Evolutionary conservation across 2,888 invertebrate species (phyloP).

Genomic region (Furcula furcula): DNA sequence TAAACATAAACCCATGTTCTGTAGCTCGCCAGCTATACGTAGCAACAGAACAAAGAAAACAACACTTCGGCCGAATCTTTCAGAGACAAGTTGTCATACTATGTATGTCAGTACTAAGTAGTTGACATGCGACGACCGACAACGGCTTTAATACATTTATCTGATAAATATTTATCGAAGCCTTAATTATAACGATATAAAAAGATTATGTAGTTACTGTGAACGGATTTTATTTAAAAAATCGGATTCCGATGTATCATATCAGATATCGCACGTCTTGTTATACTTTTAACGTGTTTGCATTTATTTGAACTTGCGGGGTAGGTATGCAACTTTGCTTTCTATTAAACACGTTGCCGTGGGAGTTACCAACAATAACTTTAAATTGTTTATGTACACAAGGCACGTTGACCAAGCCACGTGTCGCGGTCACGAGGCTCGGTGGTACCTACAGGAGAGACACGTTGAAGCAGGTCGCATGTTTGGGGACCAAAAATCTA

Average conservation of each 20-base stretch:
- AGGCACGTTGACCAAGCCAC: constrained; percentile 42
- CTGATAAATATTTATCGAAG: constrained; percentile 25
- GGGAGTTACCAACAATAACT: constrained; percentile 36
- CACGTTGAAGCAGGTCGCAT: constrained; percentile 18
- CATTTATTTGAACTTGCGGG: no score
- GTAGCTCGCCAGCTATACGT: no score
- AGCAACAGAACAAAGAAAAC: no score
- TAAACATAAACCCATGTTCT: no score
- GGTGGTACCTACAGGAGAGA: constrained; percentile 8
- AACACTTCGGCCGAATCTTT: no score
- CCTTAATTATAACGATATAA: constrained; percentile 12
- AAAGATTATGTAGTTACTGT: constrained; percentile 6
- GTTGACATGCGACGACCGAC: constrained; percentile 8
- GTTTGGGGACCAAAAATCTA: neutral
- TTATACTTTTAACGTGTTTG: no score
- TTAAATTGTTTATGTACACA: constrained; percentile 35
- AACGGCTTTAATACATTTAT: constrained; percentile 10
- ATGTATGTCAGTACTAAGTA: neutral
- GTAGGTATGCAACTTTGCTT: no score
- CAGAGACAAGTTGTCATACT: neutral
- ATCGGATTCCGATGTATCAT: neutral
- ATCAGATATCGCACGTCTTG: no score
- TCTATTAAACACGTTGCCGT: constrained; percentile 26
- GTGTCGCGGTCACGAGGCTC: constrained; percentile 41
- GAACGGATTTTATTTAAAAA: constrained; percentile 21